A percentile compares a stretch with the other conserved stretches of the same genome.
These are phyloP conservation scores for Caenorhabditis remanei DNA, from an alignment of 1,140 invertebrate species.

Conservation along the genomic window DNA sequence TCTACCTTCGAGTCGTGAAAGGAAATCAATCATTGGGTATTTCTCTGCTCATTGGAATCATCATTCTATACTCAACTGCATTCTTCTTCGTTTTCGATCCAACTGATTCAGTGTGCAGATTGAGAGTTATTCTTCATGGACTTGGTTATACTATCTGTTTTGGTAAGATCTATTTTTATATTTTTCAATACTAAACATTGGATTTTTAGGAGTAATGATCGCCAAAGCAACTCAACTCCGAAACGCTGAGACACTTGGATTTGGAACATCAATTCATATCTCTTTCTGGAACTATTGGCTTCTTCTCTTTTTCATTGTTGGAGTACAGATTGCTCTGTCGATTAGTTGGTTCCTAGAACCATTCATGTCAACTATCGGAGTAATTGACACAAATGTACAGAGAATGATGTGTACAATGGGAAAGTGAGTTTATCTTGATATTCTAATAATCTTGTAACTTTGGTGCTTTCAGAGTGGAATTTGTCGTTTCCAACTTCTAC, in stretches of 20 bases:
- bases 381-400: constrained; percentile 45
- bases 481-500: constrained; percentile 66
- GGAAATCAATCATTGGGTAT: constrained; percentile 80
- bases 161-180: constrained; percentile 21
- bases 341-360: constrained; percentile 64
- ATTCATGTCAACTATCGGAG: constrained; percentile 61
- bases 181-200: background rate
- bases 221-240: constrained; percentile 75
- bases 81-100: constrained; percentile 79
- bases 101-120: constrained; percentile 71
- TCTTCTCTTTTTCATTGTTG: constrained; percentile 75
- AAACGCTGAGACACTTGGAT: constrained; percentile 73
- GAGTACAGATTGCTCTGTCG: constrained; percentile 73
- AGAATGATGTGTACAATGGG: constrained; percentile 62
- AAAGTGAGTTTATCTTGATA: background rate
- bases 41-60: constrained; percentile 79
- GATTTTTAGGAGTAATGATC: constrained; percentile 70
- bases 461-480: constrained; percentile 40
- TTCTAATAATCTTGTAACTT: background rate
- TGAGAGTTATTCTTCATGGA: constrained; percentile 69
- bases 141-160: constrained; percentile 74
- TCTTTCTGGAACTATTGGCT: constrained; percentile 77
- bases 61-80: constrained; percentile 79
- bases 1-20: constrained; percentile 79
- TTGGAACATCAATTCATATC: constrained; percentile 68